Percentiles rank a stretch among this genome's conserved stretches.
These are phyloP conservation scores for Mythimna pallens DNA, from an alignment of 2,888 invertebrate species.

Conservation along the genomic window DNA sequence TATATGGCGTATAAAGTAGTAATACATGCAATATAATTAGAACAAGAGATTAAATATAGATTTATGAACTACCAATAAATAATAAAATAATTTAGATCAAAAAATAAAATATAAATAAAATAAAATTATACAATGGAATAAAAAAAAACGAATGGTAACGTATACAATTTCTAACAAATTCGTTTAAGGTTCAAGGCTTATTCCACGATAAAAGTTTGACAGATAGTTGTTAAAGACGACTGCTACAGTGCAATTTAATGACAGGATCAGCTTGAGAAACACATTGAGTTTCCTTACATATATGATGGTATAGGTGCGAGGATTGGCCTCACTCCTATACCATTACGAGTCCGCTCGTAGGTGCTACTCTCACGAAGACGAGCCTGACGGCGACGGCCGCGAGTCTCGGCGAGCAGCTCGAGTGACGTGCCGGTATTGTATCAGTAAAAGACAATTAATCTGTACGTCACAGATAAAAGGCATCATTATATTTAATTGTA, in stretches of 20 bases:
- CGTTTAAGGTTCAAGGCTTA: no score
- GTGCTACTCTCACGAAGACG: background rate
- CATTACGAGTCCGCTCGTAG: background rate
- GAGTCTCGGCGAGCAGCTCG: background rate
- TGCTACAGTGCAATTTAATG: conserved; percentile 10
- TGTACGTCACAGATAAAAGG: conserved; percentile 11
- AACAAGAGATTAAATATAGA: no score
- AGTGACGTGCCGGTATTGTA: background rate
- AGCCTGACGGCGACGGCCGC: background rate
- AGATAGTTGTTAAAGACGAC: background rate
- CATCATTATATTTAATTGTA: conserved; percentile 12
- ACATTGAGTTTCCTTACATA: conserved; percentile 15
- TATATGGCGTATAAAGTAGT: no score
- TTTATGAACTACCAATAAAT: no score
- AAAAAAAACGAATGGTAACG: background rate
- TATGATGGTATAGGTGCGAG: conserved; percentile 7
- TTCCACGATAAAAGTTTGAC: background rate
- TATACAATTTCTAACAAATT: background rate
- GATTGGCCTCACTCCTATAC: background rate
- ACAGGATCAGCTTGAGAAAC: conserved; percentile 26
- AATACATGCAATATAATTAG: no score
- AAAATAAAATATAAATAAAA: no score
- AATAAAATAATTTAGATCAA: no score
- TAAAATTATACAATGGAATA: no score
- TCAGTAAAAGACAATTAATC: conserved; percentile 15